A percentile compares a stretch with the other conserved stretches of the same genome.
phyloP scores from a whole-genome alignment of 2,888 invertebrate genomes.

The Hyalella azteca region DNA sequence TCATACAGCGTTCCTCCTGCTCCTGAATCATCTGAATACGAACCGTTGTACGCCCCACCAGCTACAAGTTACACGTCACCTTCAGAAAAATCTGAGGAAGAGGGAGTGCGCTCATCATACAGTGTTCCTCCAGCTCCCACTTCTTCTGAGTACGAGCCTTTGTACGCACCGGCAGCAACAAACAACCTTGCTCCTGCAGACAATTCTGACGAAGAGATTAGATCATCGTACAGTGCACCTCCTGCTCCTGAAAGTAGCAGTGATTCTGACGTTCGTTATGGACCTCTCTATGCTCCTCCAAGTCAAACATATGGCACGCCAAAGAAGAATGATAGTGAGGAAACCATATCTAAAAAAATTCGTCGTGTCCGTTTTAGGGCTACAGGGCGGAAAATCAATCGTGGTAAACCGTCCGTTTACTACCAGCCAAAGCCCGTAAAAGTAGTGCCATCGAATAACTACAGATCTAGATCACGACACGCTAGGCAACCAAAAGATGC shows the following conservation, averaged over 20 bases:
- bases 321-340: neutral
- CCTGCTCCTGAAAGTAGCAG: neutral
- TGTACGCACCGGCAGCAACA: neutral
- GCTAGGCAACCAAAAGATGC: neutral
- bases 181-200: neutral
- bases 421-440: neutral
- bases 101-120: neutral
- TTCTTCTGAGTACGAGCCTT: conserved; percentile 17
- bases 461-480: neutral
- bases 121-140: neutral
- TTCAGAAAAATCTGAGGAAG: neutral
- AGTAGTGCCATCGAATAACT: neutral
- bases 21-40: neutral
- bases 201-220: neutral
- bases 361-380: neutral
- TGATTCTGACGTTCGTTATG: neutral
- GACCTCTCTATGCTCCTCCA: conserved; percentile 4
- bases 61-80: neutral
- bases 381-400: neutral
- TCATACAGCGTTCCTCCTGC: conserved; percentile 20
- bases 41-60: conserved; percentile 1
- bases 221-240: conserved; percentile 11
- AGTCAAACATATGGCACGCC: neutral
- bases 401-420: neutral
- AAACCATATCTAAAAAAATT: neutral